phyloP scores from a whole-genome alignment of 2,113 vertebrate species.

The Ahaetulla prasina region DNA sequence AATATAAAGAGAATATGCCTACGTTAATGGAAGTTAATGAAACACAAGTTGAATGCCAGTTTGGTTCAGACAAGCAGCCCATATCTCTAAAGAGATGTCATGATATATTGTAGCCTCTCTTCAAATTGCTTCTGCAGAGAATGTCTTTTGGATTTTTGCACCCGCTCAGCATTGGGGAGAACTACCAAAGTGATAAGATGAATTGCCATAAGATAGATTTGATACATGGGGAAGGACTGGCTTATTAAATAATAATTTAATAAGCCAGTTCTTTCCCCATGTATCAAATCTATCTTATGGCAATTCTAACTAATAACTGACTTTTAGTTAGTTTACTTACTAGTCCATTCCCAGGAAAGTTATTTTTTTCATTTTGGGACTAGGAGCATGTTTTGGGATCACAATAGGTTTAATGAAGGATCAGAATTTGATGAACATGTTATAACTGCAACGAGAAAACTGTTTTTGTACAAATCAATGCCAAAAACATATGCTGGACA shows the following conservation, averaged over 20 bases:
- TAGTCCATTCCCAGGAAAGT: neutral
- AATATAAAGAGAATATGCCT: neutral
- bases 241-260: neutral
- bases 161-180: neutral
- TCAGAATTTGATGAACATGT: neutral
- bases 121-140: slow-evolving; percentile 1
- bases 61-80: neutral
- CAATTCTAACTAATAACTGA: no score
- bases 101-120: slow-evolving; percentile 31
- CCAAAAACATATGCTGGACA: neutral
- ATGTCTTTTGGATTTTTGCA: neutral
- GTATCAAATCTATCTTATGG: no score
- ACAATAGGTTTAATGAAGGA: neutral
- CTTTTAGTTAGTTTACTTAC: neutral
- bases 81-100: neutral
- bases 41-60: neutral
- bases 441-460: neutral
- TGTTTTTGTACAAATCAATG: neutral
- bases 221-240: rapidly evolving
- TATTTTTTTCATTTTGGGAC: neutral
- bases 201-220: neutral
- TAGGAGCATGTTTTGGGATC: neutral
- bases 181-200: neutral
- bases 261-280: no score
- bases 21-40: neutral